These are phyloP conservation scores for Spodoptera picta DNA, from an alignment of 2,888 invertebrate genomes.

Conservation along the genomic window DNA sequence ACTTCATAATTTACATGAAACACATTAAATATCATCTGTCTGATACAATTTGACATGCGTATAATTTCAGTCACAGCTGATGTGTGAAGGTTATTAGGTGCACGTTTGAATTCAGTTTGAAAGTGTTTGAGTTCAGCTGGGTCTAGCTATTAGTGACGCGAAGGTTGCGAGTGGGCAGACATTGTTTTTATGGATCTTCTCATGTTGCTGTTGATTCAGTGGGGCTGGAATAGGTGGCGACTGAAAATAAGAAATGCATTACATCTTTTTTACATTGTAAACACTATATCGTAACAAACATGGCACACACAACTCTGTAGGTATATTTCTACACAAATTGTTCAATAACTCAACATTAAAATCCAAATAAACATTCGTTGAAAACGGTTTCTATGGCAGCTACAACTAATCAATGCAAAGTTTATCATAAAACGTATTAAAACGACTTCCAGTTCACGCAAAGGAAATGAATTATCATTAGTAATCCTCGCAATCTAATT, in stretches of 20 bases:
- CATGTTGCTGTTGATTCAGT: constrained; percentile 44
- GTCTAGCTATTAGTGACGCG: constrained; percentile 50
- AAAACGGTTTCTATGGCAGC: background rate
- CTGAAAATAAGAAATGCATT: constrained; percentile 24
- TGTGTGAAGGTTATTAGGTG: constrained; percentile 66
- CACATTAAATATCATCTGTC: constrained; percentile 61
- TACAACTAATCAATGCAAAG: background rate
- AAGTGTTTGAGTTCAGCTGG: constrained; percentile 52
- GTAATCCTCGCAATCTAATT: constrained; percentile 32
- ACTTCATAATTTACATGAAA: constrained; percentile 33
- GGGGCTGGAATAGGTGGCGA: constrained; percentile 29
- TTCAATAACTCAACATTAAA: no score
- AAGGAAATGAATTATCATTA: constrained; percentile 20
- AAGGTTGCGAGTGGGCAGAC: constrained; percentile 64
- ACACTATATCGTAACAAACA: no score
- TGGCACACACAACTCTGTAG: no score
- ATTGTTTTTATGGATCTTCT: constrained; percentile 55
- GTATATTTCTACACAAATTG: no score
- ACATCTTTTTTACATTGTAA: background rate
- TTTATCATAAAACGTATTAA: constrained; percentile 13
- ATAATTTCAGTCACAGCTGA: constrained; percentile 63
- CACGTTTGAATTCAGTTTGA: constrained; percentile 63
- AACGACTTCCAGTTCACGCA: constrained; percentile 22
- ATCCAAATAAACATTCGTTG: no score
- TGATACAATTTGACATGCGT: constrained; percentile 66